Base-by-base conservation (phyloP, 2,888 invertebrate genomes). In the Ichneumoninae sp. region DNA sequence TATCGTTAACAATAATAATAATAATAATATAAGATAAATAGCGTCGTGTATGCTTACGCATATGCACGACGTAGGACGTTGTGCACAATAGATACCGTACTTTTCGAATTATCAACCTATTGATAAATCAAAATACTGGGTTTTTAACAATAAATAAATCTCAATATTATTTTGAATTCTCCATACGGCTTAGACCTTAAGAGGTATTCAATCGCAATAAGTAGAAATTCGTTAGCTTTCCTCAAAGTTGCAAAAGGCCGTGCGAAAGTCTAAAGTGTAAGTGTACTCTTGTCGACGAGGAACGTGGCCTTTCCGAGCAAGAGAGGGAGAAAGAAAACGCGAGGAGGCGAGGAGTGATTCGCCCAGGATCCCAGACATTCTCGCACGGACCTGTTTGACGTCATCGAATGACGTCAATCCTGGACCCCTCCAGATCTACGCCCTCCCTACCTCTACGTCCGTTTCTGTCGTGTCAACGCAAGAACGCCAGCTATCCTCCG, bases 361-460 rank as follows among this genome's bases (percentile, higher is more conserved):
- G 33, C 65, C 62, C 44, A 66, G 89, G 89, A 87, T 84, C 87
- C 81, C 79, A 54, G 68, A 69, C 19, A 82, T 77, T 86, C 87
- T 84, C 85, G 84, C 88, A 92, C 92, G 90, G 87, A 85, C 89
- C 91, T 92, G 92, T 87, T 92, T 92, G 92, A 92, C 92, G 92
- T 92, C 92, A 91, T 89, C 68, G 82, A 88, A 91, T 92, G 92
- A 92, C 92, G 92, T 92, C 92, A 92, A 92, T 91, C 89, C 90
- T 88, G 71, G 87, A 87, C 86, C 88, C 91, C 91, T 89, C 84
- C 77, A 75, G 69, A 75, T 80, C 79, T 52, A 69, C 78, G 65
- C 80, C 80, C 71, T 69, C 80, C 54, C 80, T 75, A 44, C 36
- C 65, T 47, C 54, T 75, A 66, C 72, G 44, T 50, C 47, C 78